Conservation (phyloP, 1,140 invertebrate species). For the Maconellicoccus hirsutus region DNA sequence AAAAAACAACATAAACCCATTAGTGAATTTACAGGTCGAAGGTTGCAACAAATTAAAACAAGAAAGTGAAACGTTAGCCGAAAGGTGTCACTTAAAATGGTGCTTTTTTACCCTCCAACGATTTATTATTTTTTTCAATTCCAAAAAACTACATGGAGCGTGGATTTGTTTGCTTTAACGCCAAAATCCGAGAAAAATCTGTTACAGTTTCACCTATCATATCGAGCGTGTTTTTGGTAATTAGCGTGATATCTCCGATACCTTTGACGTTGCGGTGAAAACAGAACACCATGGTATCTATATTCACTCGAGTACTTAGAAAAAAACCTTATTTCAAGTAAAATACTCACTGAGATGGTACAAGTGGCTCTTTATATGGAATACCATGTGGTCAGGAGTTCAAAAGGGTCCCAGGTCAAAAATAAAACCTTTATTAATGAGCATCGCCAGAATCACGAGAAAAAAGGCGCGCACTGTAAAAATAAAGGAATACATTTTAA, state of each 20-base stretch:
- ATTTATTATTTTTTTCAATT: neutral
- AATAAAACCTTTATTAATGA: constrained; percentile 10
- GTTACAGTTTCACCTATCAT: no score
- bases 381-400: neutral
- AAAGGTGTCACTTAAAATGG: neutral
- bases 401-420: neutral
- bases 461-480: neutral
- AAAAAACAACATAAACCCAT: no score
- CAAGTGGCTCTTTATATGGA: neutral
- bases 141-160: neutral
- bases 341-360: neutral
- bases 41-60: no score
- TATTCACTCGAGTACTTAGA: neutral
- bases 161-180: neutral
- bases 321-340: neutral
- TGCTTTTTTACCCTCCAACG: neutral
- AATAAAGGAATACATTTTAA: neutral
- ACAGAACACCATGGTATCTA: neutral
- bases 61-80: no score
- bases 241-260: no score
- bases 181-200: no score
- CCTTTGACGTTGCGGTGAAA: neutral
- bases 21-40: no score
- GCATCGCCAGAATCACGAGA: neutral
- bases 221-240: no score